These are phyloP conservation scores for Sturmia bella DNA, from an alignment of 2,888 invertebrate species.

Conservation along the genomic window DNA sequence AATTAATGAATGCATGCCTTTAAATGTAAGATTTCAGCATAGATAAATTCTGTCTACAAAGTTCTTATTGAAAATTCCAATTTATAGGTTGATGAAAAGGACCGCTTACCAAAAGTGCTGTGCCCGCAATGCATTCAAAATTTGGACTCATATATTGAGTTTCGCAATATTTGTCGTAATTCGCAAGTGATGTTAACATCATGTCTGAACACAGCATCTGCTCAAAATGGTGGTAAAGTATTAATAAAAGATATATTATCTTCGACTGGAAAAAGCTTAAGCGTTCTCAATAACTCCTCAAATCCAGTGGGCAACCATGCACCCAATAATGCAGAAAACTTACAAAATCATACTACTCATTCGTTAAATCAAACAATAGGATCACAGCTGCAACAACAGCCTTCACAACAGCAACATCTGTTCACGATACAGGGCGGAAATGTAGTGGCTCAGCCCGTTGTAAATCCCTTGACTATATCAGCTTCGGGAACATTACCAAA, in stretches of 20 bases:
- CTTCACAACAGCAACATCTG: conserved; percentile 40
- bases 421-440: conserved; percentile 63
- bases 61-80: background rate
- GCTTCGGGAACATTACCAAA: conserved; percentile 60
- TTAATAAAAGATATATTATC: conserved; percentile 83
- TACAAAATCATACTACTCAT: conserved; percentile 18
- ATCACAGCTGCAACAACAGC: conserved; percentile 26
- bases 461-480: conserved; percentile 54
- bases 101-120: conserved; percentile 87
- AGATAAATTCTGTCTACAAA: background rate
- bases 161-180: conserved; percentile 85
- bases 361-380: conserved; percentile 18
- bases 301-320: conserved; percentile 38
- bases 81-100: conserved; percentile 85
- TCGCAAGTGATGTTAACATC: conserved; percentile 87
- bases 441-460: conserved; percentile 43
- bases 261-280: conserved; percentile 75
- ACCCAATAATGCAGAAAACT: conserved; percentile 21
- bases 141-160: conserved; percentile 85
- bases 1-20: conserved; percentile 85
- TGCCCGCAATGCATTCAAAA: conserved; percentile 86
- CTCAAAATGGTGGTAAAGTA: conserved; percentile 85
- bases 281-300: conserved; percentile 71
- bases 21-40: conserved; percentile 60
- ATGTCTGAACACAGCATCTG: conserved; percentile 85